Conservation (phyloP, 2,113 vertebrate species). For the Toxostoma redivivum region DNA sequence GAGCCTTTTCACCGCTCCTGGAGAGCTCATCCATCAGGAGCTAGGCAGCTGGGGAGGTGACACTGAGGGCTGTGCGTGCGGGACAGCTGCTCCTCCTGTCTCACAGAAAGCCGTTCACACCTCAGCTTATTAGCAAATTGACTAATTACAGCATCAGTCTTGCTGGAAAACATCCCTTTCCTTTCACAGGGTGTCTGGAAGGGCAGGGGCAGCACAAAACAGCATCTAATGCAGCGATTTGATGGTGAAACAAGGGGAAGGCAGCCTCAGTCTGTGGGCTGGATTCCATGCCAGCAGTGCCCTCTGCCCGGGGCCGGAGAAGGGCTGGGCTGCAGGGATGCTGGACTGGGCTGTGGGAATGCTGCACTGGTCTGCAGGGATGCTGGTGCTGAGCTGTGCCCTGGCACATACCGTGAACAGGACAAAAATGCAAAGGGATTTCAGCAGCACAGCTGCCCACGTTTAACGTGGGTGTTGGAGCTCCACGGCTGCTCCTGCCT, state of each 20-base stretch:
- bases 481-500: not conserved
- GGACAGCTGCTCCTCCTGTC: conserved; percentile 26
- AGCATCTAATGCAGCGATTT: not conserved
- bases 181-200: not conserved
- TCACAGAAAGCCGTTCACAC: not conserved
- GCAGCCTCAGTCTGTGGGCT: not conserved
- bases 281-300: not conserved
- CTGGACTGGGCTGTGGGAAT: not conserved
- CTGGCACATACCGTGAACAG: not conserved
- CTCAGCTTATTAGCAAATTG: conserved; percentile 5
- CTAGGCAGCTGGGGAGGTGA: not conserved
- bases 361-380: not conserved
- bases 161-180: not conserved
- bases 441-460: not conserved
- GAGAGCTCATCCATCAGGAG: not conserved
- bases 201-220: not conserved
- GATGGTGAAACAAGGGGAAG: not conserved
- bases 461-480: not conserved
- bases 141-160: not conserved
- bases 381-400: not conserved
- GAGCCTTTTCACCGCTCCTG: not conserved
- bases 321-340: not conserved
- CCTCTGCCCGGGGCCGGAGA: not conserved
- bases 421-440: not conserved
- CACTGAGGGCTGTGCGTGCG: not conserved